These are phyloP conservation scores for Prolemur simus DNA, from an alignment of 2,113 vertebrate species.

Conservation along the genomic window DNA sequence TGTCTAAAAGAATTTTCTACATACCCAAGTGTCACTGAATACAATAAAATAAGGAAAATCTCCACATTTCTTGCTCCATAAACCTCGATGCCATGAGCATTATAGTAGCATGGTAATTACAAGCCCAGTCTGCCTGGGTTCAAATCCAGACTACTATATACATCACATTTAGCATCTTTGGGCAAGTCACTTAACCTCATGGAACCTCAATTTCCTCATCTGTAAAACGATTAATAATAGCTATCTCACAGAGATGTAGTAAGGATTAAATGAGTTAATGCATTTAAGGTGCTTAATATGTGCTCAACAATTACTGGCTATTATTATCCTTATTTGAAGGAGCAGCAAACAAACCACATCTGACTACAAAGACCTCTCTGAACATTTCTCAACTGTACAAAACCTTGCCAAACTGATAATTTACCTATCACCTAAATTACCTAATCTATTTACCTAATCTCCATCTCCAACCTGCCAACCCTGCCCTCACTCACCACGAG, in stretches of 20 bases:
- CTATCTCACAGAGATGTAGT: not conserved
- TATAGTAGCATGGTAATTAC: not conserved
- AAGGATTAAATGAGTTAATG: constrained; percentile 8
- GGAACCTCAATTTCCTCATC: not conserved
- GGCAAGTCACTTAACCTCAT: not conserved
- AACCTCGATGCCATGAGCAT: not conserved
- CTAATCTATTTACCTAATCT: constrained; percentile 11
- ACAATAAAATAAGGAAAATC: constrained; percentile 11
- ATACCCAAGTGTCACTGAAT: not conserved
- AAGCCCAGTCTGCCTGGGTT: not conserved
- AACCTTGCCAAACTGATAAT: constrained; percentile 19
- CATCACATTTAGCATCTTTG: not conserved
- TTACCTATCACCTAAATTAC: not conserved
- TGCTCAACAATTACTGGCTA: constrained; percentile 25
- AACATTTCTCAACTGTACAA: constrained; percentile 15
- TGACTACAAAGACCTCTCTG: constrained; percentile 30
- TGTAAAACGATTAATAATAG: constrained; percentile 1
- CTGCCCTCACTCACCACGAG: not conserved
- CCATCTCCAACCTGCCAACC: not conserved
- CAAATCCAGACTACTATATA: not conserved
- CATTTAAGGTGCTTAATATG: not conserved
- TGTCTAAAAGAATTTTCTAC: constrained; percentile 19
- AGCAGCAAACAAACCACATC: constrained; percentile 41
- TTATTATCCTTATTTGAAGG: not conserved
- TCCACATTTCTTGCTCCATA: constrained; percentile 11